These are phyloP conservation scores for Brachionus calyciflorus DNA, from an alignment of 1,140 invertebrate species.

Conservation along the genomic window DNA sequence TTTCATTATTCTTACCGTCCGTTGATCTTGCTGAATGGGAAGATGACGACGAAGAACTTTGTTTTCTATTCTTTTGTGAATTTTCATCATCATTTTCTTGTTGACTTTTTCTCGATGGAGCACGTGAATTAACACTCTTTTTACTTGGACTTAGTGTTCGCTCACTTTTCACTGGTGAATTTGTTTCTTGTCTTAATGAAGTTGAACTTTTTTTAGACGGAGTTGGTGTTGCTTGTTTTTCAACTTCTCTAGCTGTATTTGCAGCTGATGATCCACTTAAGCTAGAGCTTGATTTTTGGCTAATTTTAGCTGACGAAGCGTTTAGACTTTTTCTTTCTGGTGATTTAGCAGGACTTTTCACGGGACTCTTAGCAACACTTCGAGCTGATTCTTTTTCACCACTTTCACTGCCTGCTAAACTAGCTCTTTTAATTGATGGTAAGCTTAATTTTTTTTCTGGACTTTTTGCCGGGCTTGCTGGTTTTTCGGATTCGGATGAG, in stretches of 20 bases:
- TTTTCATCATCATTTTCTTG: not conserved
- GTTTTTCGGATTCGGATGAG: not conserved
- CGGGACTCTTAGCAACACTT: not conserved
- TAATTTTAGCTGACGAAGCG: not conserved
- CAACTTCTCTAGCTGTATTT: not conserved
- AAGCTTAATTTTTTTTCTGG: not conserved
- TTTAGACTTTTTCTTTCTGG: too few relatives aligned
- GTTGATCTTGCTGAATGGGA: too few relatives aligned
- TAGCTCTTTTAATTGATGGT: not conserved
- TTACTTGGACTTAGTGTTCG: not conserved
- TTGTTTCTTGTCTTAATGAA: conserved; percentile 6
- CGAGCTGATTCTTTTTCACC: not conserved
- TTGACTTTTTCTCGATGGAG: conserved; percentile 4
- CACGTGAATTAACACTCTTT: conserved; percentile 2
- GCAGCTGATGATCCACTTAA: not conserved
- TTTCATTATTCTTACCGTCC: not conserved
- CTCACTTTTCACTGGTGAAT: not conserved
- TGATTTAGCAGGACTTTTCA: not conserved
- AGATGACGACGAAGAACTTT: not conserved
- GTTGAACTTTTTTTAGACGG: not conserved
- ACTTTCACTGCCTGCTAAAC: not conserved
- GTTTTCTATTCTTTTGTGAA: not conserved
- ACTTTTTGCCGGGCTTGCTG: not conserved
- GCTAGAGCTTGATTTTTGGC: not conserved
- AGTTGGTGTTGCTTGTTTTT: not conserved